Evolutionary conservation across 2,113 vertebrate species (phyloP).

Genomic region (Hydropotes inermis): DNA sequence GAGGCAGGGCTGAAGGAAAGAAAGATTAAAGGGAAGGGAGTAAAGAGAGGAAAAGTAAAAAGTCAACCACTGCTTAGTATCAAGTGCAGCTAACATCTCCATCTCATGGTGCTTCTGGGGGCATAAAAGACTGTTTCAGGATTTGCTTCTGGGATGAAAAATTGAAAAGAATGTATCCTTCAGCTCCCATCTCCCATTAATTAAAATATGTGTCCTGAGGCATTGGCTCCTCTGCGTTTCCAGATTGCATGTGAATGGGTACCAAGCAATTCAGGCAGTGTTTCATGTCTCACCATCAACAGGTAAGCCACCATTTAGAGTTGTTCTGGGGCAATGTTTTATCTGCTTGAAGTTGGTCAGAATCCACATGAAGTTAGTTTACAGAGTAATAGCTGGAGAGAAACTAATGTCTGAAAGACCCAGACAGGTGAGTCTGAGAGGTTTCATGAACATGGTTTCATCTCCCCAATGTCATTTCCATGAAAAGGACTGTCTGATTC

Average conservation of each 20-base stretch:
- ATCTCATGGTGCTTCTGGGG: neutral
- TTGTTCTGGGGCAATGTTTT: neutral
- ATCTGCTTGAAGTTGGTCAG: neutral
- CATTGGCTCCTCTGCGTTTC: neutral
- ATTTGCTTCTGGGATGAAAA: neutral
- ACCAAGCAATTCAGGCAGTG: neutral
- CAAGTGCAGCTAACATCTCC: neutral
- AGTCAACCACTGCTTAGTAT: neutral
- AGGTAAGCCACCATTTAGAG: neutral
- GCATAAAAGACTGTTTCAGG: neutral
- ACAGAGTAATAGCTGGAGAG: neutral
- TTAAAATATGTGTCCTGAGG: neutral
- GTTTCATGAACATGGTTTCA: neutral
- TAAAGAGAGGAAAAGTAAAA: neutral
- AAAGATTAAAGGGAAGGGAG: neutral
- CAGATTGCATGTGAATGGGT: neutral
- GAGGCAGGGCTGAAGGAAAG: neutral
- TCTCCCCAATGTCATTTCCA: neutral
- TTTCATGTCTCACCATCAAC: neutral
- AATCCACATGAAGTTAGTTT: neutral
- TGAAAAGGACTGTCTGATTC: neutral
- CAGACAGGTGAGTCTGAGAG: neutral
- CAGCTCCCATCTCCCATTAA: neutral
- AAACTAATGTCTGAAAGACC: neutral
- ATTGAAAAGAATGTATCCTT: neutral